These are phyloP conservation scores for Helicorthomorpha holstii DNA, from an alignment of 1,140 invertebrate species.

Conservation along the genomic window DNA sequence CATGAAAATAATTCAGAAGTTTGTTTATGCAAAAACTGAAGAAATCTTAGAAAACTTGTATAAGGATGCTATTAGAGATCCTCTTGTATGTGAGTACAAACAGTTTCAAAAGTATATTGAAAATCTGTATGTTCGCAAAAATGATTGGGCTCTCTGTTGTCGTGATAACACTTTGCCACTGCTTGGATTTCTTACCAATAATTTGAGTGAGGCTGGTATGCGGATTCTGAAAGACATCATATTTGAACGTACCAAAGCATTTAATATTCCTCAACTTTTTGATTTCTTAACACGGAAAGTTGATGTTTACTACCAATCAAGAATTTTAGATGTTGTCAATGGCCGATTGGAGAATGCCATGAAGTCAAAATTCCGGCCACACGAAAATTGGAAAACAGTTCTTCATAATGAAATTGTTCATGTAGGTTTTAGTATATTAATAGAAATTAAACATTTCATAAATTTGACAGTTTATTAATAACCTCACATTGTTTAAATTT, in stretches of 20 bases:
- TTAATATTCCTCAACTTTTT: background rate
- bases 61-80: background rate
- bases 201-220: background rate
- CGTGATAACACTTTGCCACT: background rate
- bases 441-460: background rate
- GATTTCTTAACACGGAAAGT: background rate
- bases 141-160: background rate
- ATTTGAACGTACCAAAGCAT: background rate
- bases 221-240: background rate
- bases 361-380: background rate
- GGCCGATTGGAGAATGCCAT: background rate
- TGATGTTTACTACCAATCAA: background rate
- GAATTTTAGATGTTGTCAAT: background rate
- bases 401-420: background rate
- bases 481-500: too few relatives aligned
- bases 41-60: background rate
- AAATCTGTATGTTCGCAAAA: background rate
- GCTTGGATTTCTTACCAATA: background rate
- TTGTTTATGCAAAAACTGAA: background rate
- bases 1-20: background rate
- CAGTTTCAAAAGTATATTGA: background rate
- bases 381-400: background rate
- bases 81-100: background rate
- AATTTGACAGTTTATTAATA: too few relatives aligned
- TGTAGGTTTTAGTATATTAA: background rate